Evolutionary conservation across 2,797 vertebrate species (phyloP), one percentile per base, ranked within the genome.

Genomic region (Sebastes goodei): DNA sequence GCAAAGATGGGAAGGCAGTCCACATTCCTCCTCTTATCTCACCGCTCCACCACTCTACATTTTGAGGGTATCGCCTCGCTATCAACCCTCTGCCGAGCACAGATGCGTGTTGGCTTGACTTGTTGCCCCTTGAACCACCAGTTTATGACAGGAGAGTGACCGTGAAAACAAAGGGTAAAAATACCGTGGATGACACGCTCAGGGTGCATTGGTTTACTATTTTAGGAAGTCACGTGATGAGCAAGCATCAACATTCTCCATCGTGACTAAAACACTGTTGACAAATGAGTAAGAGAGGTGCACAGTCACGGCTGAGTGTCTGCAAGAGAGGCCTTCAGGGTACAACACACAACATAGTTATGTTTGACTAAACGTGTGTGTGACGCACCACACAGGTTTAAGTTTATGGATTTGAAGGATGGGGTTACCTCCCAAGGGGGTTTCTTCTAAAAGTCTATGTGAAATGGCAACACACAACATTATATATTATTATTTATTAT

Each of bases 141-240:
- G 63, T 35, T 5, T 23, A 35, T 35, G 60, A 66, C 33, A 38
- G 62, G 15, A n/a, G 12, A 65, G 64, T 49, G 77, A 49, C 74
- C 21, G 12, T 80, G 61, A 88, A 81, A 90, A 81, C 73, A 75
- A 57, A 71, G 66, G 71, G 25, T 86, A 87, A 86, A 90, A 90
- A 92, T 92, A 91, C 71, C 61, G 38, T 1, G 17, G 55, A 53
- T 57, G 71, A 64, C 42, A 56, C 38, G 71, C 56, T 59, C 20
- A 11, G 52, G 38, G 15, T 29, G 57, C 60, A 83, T 81, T 38
- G 38, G 46, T 65, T 91, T 86, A 86, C 56, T 2, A 21, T 17
- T 21, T n/a, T 21, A 64, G 66, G 49, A 74, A 74, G 87, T 88
- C 86, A 70, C 42, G 65, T 84, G 78, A 87, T 11, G 21, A 73